These are phyloP conservation scores for Andrena camellia DNA, from an alignment of 2,888 invertebrate species.

Conservation along the genomic window DNA sequence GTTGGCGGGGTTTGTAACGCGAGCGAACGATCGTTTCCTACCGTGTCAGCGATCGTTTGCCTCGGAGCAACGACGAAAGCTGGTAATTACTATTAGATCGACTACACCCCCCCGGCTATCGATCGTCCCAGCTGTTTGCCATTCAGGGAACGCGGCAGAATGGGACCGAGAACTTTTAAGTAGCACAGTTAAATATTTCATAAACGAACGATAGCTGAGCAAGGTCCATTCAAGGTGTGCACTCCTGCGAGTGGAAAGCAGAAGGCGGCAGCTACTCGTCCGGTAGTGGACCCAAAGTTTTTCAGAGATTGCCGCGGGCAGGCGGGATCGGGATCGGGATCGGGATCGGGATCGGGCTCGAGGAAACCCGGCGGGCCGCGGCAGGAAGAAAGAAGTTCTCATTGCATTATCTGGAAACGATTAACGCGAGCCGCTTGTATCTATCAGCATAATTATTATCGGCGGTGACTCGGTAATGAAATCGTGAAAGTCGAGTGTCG, in stretches of 20 bases:
- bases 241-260: slow-evolving; percentile 1
- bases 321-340: slow-evolving; percentile 8
- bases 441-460: slow-evolving; percentile 65
- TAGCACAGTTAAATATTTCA: neutral
- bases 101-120: slow-evolving; percentile 46
- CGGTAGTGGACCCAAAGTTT: neutral
- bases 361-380: neutral
- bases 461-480: slow-evolving; percentile 39
- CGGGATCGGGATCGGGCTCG: slow-evolving; percentile 10
- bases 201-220: neutral
- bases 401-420: slow-evolving; percentile 56
- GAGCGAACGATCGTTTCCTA: slow-evolving; percentile 25
- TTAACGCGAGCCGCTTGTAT: slow-evolving; percentile 50
- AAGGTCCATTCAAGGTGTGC: neutral
- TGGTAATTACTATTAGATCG: slow-evolving; percentile 62
- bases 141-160: slow-evolving; percentile 6
- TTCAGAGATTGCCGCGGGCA: neutral
- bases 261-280: neutral
- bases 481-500: slow-evolving; percentile 55
- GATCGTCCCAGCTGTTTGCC: slow-evolving; percentile 35
- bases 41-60: slow-evolving; percentile 43
- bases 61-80: slow-evolving; percentile 34
- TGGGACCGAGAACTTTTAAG: neutral
- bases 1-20: slow-evolving; percentile 12
- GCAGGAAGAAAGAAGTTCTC: slow-evolving; percentile 12